Conservation (phyloP, 1,140 invertebrate species). For the Antheraea pernyi region DNA sequence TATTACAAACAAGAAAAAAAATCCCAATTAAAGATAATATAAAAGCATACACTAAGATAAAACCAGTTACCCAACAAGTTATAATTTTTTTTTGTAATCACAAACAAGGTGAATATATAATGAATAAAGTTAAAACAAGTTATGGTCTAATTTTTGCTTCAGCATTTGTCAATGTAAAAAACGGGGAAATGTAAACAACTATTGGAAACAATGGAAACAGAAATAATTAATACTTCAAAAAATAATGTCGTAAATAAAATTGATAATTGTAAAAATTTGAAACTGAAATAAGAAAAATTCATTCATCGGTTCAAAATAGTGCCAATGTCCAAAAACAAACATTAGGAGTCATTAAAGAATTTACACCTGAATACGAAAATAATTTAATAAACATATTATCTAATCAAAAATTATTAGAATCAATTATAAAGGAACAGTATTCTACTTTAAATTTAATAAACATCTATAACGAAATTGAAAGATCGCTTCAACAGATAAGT, state of each 20-base stretch:
- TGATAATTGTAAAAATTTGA: no score
- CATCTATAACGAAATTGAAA: slow-evolving; percentile 26
- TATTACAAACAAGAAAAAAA: background rate
- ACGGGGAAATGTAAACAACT: slow-evolving; percentile 5
- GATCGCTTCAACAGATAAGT: slow-evolving; percentile 25
- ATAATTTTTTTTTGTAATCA: slow-evolving; percentile 10
- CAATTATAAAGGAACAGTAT: slow-evolving; percentile 15
- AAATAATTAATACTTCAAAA: background rate
- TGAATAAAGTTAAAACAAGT: background rate
- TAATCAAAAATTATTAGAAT: slow-evolving; percentile 18
- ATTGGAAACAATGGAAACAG: background rate
- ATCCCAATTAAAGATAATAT: slow-evolving; percentile 15
- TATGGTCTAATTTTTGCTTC: slow-evolving; percentile 13
- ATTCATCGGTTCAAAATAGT: slow-evolving; percentile 19
- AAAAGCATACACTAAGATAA: slow-evolving; percentile 8
- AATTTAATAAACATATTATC: slow-evolving; percentile 20
- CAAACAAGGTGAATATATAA: slow-evolving; percentile 10
- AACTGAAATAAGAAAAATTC: slow-evolving; percentile 22
- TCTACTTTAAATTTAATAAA: background rate
- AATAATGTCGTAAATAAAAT: background rate
- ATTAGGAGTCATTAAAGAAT: slow-evolving; percentile 22
- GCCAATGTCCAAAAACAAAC: slow-evolving; percentile 19
- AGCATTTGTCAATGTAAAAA: slow-evolving; percentile 21
- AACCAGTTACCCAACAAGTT: slow-evolving; percentile 1
- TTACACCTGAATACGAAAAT: slow-evolving; percentile 24